Base-by-base conservation (phyloP, 2,888 invertebrate species). In the Lymantria dispar region DNA sequence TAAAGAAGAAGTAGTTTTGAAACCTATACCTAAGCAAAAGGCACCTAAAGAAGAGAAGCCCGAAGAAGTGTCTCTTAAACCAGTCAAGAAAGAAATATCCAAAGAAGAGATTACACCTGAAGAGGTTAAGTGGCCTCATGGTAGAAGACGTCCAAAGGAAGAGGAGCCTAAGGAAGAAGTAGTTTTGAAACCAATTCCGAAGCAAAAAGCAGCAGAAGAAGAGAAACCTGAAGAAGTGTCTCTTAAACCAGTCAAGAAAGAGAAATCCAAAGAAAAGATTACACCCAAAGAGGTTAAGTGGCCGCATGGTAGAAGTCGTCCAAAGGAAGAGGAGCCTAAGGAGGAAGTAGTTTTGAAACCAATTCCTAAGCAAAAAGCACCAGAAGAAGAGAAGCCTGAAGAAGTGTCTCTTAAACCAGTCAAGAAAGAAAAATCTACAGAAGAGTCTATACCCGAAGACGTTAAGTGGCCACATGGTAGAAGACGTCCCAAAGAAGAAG, bases 201-300 rank as follows among this genome's bases (percentile, higher is more conserved):
- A 69, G 47, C 70, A 63, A 47, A 63, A 64, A 33, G 45, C 42
- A 8, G 45, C 44, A 0, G 78, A 72, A 39, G 80, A 85, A 49
- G 82, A 86, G 58, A 82, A 87, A 55, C 69, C 79, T 0, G 87
- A 88, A 63, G 90, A 92, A 50, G 64, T 76, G 0, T 49, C 60
- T 14, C 62, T 75, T n/a, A 76, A 74, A 38, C 74, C 70, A 12
- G 22, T 64, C 14, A 14, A 13, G 10, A 40, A 40, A 14, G 40
- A 40, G 3, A 40, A 40, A 14, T 14, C 40, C 2, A 8, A 14
- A 40, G 40, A 13, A 40, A 14, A 40, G 8, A 10, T 2, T 14
- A 13, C 14, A 3, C 13, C 30, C 74, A 5, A 71, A 73, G 52
- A 47, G 10, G 29, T 33, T 9, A 41, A 47, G 40, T 45, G 40